Percentiles rank a stretch among this genome's conserved stretches.
phyloP scores from a whole-genome alignment of 2,797 vertebrate genomes.

The Acanthurus lineatus region DNA sequence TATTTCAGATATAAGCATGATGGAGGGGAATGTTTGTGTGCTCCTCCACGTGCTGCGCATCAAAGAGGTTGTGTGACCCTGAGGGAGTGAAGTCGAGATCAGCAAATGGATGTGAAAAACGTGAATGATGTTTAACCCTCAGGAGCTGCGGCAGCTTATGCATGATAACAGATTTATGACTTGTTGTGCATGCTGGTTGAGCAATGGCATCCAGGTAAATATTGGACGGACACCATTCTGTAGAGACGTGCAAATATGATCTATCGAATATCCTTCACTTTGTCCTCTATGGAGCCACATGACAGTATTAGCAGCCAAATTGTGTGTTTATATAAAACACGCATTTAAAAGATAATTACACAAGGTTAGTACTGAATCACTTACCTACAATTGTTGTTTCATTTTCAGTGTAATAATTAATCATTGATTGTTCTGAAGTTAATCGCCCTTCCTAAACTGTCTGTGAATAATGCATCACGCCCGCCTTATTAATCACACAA shows the following conservation, averaged over 20 bases:
- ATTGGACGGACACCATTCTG: conserved; percentile 63
- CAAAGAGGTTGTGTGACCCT: conserved; percentile 67
- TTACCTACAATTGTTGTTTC: conserved; percentile 5
- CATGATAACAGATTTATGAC: conserved; percentile 74
- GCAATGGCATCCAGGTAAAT: conserved; percentile 65
- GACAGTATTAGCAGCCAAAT: conserved; percentile 11
- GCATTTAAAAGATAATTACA: conserved; percentile 20
- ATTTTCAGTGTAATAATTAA: conserved; percentile 39
- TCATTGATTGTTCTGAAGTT: conserved; percentile 45
- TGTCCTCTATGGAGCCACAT: conserved; percentile 59
- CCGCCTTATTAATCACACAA: conserved; percentile 49
- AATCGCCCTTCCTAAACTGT: conserved; percentile 40
- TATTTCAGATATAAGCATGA: conserved; percentile 59
- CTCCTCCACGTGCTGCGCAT: conserved; percentile 61
- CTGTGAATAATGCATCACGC: conserved; percentile 48
- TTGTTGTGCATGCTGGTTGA: conserved; percentile 62
- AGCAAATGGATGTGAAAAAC: conserved; percentile 70
- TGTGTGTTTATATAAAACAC: conserved; percentile 1
- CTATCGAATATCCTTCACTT: conserved; percentile 67
- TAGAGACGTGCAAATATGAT: conserved; percentile 55
- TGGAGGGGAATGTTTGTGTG: conserved; percentile 60
- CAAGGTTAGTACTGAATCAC: conserved; percentile 11
- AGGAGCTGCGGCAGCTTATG: conserved; percentile 41
- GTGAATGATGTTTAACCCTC: conserved; percentile 72
- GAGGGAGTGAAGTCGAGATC: conserved; percentile 40